Base-by-base conservation (phyloP, 35 echinoderm and acorn worm genomes). In the Ophiothrix spiculata region DNA sequence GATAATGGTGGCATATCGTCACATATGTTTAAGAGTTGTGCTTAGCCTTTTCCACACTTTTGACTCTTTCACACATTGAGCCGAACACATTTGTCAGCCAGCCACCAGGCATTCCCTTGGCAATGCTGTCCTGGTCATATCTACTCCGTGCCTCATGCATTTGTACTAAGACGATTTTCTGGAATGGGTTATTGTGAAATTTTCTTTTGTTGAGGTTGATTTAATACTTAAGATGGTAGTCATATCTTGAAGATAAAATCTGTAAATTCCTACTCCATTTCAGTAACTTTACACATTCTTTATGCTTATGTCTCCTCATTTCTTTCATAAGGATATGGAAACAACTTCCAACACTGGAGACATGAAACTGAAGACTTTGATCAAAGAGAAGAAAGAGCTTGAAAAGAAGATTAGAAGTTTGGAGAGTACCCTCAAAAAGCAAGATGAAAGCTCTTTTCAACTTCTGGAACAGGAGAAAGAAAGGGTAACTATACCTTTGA, bases 321-420 rank as follows among this genome's bases (percentile, higher is more conserved):
- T 36, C 39, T 37, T 41, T 41, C 60, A 14, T 33, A 32, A 88
- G 80, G 35, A 87, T 79, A 36, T 63, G 31, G 75, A 88, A 31
- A 36, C 56, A 16, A 45, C 21, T 21, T n/a, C 81, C 38, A 21
- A 84, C 19, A 36, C 54, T 16, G 81, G 36, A 33, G 39, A 69
- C 35, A 16, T 60, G 54, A 83, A 83, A 31, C 45, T 92, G 13
- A 84, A 92, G 1, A 45, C 56, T 75, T 39, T 80, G 35, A 36
- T 45, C 25, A 75, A 80, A 29, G 39, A 81, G 13, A 87, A 36
- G 35, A 15, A 79, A 31, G 79, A 86, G 29, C 75, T 92, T 31
- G 34, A 87, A 45, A 56, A 86, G 80, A 63, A 82, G 56, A 80
- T 87, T 75, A 56, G 54, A 15, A 78, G 35, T 28, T 39, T 92